phyloP scores from a whole-genome alignment of 1,140 invertebrate genomes.

The Neocloeon triangulifer region DNA sequence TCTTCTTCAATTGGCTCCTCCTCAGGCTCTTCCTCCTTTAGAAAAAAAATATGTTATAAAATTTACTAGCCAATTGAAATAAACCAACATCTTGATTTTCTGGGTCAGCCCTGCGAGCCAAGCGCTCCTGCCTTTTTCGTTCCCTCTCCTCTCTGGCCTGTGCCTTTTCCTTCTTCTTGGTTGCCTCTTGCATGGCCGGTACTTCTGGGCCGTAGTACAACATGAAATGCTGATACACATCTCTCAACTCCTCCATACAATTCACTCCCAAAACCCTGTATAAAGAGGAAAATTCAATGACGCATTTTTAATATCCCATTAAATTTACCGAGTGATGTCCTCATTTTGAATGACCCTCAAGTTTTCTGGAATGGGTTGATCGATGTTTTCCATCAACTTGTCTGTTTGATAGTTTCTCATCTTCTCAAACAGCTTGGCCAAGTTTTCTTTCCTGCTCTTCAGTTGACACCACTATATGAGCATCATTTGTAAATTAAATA shows the following conservation, averaged over 20 bases:
- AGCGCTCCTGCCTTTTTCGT: constrained; percentile 25
- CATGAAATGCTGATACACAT: constrained; percentile 82
- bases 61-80: no score
- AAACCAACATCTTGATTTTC: no score
- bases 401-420: constrained; percentile 84
- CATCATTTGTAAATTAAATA: background rate
- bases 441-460: constrained; percentile 60
- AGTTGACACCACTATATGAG: constrained; percentile 68
- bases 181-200: constrained; percentile 57
- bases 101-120: no score
- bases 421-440: constrained; percentile 64
- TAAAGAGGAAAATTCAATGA: background rate
- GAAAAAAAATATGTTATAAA: no score
- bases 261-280: constrained; percentile 23
- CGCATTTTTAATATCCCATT: no score
- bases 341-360: constrained; percentile 64
- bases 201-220: constrained; percentile 78
- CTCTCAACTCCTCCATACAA: constrained; percentile 74
- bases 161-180: constrained; percentile 29
- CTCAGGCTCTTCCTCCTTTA: constrained; percentile 13
- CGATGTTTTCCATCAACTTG: constrained; percentile 56
- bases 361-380: constrained; percentile 61
- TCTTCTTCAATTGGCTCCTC: constrained; percentile 22
- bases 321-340: constrained; percentile 58
- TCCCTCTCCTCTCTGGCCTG: constrained; percentile 27